These are phyloP conservation scores for Petroica traversi DNA, from an alignment of 2,113 vertebrate species.

Conservation along the genomic window DNA sequence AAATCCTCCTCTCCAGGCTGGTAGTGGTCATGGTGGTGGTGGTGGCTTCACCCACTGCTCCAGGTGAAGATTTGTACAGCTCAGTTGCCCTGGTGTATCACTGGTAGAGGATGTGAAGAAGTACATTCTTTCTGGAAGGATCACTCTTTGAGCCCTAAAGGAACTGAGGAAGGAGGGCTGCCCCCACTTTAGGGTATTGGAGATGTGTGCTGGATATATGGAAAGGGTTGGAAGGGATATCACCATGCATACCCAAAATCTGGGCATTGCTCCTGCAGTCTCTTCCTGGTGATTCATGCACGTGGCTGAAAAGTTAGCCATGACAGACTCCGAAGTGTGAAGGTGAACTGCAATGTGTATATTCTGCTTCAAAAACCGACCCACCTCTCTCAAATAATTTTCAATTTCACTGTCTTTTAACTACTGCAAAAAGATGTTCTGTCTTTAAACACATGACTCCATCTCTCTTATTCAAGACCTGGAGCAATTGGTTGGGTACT, in stretches of 20 bases:
- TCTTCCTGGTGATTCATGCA: background rate
- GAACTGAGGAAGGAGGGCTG: background rate
- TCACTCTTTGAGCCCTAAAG: background rate
- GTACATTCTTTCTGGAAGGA: background rate
- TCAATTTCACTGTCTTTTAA: background rate
- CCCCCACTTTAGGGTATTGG: background rate
- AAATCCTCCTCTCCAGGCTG: background rate
- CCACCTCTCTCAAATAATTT: background rate
- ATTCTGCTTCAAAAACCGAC: background rate
- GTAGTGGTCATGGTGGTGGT: background rate
- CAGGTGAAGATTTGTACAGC: background rate
- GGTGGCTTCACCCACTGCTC: background rate
- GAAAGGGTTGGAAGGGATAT: background rate
- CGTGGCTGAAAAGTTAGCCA: background rate
- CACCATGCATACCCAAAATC: background rate
- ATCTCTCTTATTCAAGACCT: background rate
- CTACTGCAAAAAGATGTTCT: background rate
- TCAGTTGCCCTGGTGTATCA: background rate
- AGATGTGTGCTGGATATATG: fast-evolving
- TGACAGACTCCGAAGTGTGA: background rate
- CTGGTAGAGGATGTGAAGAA: background rate
- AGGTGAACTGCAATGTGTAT: background rate
- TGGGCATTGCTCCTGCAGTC: background rate
- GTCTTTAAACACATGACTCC: background rate
- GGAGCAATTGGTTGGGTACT: background rate